Evolutionary conservation across 2,797 vertebrate genomes (phyloP), one percentile per base, ranked within the genome.

Genomic region (Hyperoplus lanceolatus): DNA sequence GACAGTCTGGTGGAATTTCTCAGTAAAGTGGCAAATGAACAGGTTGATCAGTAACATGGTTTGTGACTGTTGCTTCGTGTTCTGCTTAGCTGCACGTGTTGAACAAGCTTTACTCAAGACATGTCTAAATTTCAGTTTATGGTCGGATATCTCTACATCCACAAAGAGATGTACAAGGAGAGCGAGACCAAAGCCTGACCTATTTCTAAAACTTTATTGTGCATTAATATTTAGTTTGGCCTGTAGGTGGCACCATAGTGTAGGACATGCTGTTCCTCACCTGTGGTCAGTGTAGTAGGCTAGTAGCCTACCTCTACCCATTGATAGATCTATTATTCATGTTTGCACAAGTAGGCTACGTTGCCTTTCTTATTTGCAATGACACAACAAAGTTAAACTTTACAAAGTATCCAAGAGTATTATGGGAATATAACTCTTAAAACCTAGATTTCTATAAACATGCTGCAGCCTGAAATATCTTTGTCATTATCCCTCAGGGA

Each of bases 11-110:
- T 58, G 51, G 39, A 79, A 59, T 51, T 82, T 73, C 55, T 77
- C 61, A 50, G 83, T 77, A 54, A 86, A 84, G 79, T 45, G 18
- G 59, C 46, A 43, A 50, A 79, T 72, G 50, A 55, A 57, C 76
- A 56, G 70, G 87, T 93, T 91, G 87, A 93, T 92, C 54, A 90
- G 81, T 93, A 92, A 94, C 89, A 73, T 3, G 9, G 53, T 58
- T 39, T 74, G 54, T 16, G 16, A 59, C n/a, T 54, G 62, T 73
- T 76, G 65, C 57, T 70, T 80, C 42, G 69, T 4, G 8, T 80
- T 61, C 51, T 75, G 68, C 60, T 77, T 8, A 15, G 51, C 8
- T 50, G 55, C 55, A 21, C 14, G 42, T 41, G 29, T 51, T 56
- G 36, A 45, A 36, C 54, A 57, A 71, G n/a, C 58, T 21, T 12